Evolutionary conservation across 2,113 vertebrate species (phyloP), one percentile per base, ranked within the genome.

Genomic region (Lampris megalopsis): DNA sequence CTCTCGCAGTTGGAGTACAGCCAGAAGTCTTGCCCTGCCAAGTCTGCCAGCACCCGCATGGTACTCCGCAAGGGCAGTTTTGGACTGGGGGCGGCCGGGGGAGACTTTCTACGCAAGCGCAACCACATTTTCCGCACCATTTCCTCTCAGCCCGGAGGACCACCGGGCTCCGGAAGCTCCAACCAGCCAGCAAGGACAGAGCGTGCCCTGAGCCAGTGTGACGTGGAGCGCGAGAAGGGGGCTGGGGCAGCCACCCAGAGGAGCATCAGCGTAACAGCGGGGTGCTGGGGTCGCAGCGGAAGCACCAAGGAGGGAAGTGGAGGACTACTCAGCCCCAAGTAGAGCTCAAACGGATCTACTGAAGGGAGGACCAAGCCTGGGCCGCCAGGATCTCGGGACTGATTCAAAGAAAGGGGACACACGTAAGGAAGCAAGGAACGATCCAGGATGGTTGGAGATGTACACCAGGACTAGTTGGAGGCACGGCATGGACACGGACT

Each of bases 11-110:
- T 99, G 91, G 97, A 99, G 92, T 98, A 96, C 91, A 96, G 86
- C 85, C 97, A 98, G 87, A 95, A 97, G 54, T 95, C 97, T 0
- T 94, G 95, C 1, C 97, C 97, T 0, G 96, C 97, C 84, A 98
- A 99, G 92, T 95, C 97, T 43, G 90, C 95, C 78, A 95, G 95
- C 78, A 91, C 95, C 1, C 95, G 98, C 75, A 97, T 99, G 95
- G 96, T 96, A 0, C 95, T 99, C 71, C 96, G 98, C 36, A 99
- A 99, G 71, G 95, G 98, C 90, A 99, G 98, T 93, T 99, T 99
- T 0, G 97, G 96, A 1, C 92, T 99, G 81, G 96, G 97, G 0
- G 92, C 95, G 62, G 95, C 95, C 74, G 96, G 96, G 66, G 85
- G 96, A 0, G 98, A 99, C 75, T 99, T 98, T 91, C 95, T 99